Evolutionary conservation across 2,888 invertebrate genomes (phyloP).

Genomic region (Aphodius sticticus): DNA sequence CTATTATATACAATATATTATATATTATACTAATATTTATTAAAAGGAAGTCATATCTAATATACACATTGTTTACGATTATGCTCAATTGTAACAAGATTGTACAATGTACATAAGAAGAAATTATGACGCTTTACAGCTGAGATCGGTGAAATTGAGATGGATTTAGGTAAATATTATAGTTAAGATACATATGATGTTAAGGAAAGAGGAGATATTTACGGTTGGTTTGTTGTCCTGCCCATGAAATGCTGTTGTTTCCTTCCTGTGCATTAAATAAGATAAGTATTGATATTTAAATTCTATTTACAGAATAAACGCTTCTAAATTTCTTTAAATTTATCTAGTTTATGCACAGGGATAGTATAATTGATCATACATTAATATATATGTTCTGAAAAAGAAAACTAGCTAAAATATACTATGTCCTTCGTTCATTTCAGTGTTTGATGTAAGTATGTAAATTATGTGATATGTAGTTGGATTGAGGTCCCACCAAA

Average conservation of each 20-base stretch:
- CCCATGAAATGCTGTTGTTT: neutral
- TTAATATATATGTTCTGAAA: neutral
- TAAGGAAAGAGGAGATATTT: neutral
- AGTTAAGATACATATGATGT: neutral
- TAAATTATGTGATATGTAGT: neutral
- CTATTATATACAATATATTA: constrained; percentile 4
- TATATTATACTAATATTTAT: constrained; percentile 4
- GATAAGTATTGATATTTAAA: neutral
- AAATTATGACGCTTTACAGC: constrained; percentile 4
- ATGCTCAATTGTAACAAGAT: neutral
- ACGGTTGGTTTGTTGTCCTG: neutral
- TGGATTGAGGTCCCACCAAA: too few relatives aligned
- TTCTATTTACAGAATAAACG: neutral
- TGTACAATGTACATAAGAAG: neutral
- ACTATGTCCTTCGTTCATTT: neutral
- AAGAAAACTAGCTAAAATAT: neutral
- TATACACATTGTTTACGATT: constrained; percentile 4
- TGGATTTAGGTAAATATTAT: neutral
- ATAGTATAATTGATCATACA: neutral
- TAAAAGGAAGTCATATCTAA: neutral
- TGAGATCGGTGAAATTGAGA: neutral
- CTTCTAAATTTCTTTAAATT: neutral
- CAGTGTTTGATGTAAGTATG: neutral
- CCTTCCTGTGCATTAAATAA: neutral
- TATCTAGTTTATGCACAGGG: neutral